Conservation (phyloP, 2,113 vertebrate species). For the Neopipo cinnamomea region DNA sequence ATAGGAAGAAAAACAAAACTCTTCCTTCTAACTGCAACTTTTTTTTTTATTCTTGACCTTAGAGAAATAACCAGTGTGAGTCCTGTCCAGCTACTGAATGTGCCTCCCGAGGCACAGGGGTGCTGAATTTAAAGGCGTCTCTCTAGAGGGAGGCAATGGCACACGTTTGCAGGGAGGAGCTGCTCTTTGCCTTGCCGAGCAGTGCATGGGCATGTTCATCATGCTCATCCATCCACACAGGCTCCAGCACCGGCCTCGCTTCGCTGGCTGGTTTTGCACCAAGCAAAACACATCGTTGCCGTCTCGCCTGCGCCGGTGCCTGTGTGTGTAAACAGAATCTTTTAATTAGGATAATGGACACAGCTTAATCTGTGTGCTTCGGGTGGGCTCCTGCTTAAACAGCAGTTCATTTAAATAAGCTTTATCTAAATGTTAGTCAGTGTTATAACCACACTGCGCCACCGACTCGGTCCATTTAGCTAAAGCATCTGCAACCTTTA, state of each 20-base stretch:
- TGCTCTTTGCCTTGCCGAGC: accelerated
- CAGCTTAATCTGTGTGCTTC: not conserved
- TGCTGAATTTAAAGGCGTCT: not conserved
- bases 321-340: not conserved
- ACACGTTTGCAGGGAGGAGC: not conserved
- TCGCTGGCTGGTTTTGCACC: not conserved
- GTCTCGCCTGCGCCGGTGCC: accelerated
- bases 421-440: conserved; percentile 46
- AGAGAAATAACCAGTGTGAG: not conserved
- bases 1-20: not conserved
- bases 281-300: accelerated
- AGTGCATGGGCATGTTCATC: accelerated
- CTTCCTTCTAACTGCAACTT: not conserved
- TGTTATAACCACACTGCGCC: not conserved
- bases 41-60: not conserved
- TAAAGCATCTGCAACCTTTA: conserved; percentile 60
- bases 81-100: not conserved
- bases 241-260: not conserved
- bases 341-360: not conserved
- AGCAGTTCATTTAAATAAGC: conserved; percentile 44
- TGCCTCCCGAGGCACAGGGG: accelerated
- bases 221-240: accelerated
- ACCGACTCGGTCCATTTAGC: not conserved
- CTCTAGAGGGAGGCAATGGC: not conserved
- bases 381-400: not conserved